These are phyloP conservation scores for Neodiprion fabricii DNA, from an alignment of 1,140 invertebrate species.

Conservation along the genomic window DNA sequence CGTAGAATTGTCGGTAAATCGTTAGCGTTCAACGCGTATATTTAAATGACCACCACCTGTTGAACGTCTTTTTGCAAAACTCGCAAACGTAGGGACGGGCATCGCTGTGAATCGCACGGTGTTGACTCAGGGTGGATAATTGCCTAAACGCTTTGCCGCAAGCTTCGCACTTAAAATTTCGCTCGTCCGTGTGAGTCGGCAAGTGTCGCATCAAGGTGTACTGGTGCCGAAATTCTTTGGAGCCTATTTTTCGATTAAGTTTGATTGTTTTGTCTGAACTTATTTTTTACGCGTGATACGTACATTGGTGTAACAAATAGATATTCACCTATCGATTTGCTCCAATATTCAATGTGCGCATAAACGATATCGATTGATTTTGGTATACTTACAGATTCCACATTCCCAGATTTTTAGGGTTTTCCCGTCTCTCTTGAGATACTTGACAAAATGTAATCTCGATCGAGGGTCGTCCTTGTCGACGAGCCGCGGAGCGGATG, in stretches of 20 bases:
- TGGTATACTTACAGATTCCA: slow-evolving; percentile 66
- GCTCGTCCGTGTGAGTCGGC: slow-evolving; percentile 82
- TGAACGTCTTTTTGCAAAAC: slow-evolving; percentile 78
- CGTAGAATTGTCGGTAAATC: not conserved
- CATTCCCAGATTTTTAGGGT: slow-evolving; percentile 72
- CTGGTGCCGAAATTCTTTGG: slow-evolving; percentile 77
- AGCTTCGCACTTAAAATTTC: slow-evolving; percentile 79
- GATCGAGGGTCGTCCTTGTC: slow-evolving; percentile 63
- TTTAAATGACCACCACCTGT: slow-evolving; percentile 53
- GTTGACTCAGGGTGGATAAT: slow-evolving; percentile 76
- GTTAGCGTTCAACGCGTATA: slow-evolving; percentile 2
- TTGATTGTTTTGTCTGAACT: not conserved
- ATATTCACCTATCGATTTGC: too few relatives aligned
- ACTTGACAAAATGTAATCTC: slow-evolving; percentile 69
- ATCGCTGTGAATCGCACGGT: slow-evolving; percentile 76
- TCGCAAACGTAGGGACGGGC: slow-evolving; percentile 75
- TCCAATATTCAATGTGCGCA: too few relatives aligned
- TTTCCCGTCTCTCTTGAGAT: slow-evolving; percentile 68
- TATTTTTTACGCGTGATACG: too few relatives aligned
- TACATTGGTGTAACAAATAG: too few relatives aligned
- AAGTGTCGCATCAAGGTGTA: slow-evolving; percentile 82
- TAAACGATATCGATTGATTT: too few relatives aligned
- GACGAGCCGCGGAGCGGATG: slow-evolving; percentile 42
- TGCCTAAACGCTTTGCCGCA: slow-evolving; percentile 84
- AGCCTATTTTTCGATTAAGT: slow-evolving; percentile 50